Percentiles rank a stretch among this genome's conserved stretches.
Conservation (phyloP, 2,888 invertebrate species). For the Cephus sareptanus region DNA sequence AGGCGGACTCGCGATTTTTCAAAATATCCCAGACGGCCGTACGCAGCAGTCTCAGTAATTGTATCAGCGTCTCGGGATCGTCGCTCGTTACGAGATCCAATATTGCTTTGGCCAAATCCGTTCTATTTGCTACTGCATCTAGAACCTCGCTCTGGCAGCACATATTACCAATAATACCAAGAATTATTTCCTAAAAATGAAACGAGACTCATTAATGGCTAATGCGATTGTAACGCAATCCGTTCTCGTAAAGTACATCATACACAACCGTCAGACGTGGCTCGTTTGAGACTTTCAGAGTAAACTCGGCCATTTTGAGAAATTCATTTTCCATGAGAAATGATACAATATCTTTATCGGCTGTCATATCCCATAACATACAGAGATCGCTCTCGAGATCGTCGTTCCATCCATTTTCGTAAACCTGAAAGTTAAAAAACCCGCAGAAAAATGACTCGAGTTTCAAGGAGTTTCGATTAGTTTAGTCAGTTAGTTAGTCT, state of each 20-base stretch:
- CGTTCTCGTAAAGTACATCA: conserved; percentile 1
- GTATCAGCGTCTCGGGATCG: conserved; percentile 79
- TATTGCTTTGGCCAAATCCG: conserved; percentile 70
- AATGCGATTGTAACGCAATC: neutral
- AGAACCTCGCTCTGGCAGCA: conserved; percentile 76
- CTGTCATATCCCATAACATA: conserved; percentile 87
- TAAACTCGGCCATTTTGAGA: conserved; percentile 73
- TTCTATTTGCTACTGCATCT: conserved; percentile 69
- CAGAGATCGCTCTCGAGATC: conserved; percentile 80
- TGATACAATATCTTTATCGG: conserved; percentile 79
- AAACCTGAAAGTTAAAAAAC: conserved; percentile 37
- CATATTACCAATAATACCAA: conserved; percentile 89
- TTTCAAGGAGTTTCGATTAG: neutral
- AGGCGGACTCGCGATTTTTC: conserved; percentile 44
- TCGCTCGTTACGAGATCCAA: conserved; percentile 71
- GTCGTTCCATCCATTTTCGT: conserved; percentile 71
- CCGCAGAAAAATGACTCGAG: neutral
- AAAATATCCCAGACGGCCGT: conserved; percentile 59
- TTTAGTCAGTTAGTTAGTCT: neutral
- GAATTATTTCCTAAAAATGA: conserved; percentile 76
- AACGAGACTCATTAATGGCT: conserved; percentile 6
- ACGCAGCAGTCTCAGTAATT: conserved; percentile 76
- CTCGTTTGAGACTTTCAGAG: conserved; percentile 70
- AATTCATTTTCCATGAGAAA: conserved; percentile 77
- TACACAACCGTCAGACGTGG: conserved; percentile 70